Conservation (phyloP, 1,140 invertebrate species). For the Aphelinus certus region DNA sequence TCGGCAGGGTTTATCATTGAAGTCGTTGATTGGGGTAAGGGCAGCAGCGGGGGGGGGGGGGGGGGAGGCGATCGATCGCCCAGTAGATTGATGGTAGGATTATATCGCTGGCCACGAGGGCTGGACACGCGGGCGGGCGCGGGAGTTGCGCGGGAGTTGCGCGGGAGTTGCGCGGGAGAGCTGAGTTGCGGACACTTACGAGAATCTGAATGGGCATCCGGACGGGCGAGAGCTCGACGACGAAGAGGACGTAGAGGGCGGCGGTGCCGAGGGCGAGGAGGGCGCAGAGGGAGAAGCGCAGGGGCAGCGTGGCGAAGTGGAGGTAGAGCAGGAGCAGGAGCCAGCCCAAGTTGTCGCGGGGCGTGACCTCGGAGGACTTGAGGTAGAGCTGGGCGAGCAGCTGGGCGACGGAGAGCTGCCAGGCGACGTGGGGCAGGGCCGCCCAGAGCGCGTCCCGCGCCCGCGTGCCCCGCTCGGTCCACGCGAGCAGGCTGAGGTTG, state of each 20-base stretch:
- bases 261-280: constrained; percentile 70
- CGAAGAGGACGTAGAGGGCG: constrained; percentile 69
- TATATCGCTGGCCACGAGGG: no score
- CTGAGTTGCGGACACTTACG: constrained; percentile 61
- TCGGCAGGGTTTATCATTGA: no score
- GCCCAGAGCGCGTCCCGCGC: constrained; percentile 65
- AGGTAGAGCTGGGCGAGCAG: constrained; percentile 69
- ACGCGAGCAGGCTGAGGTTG: constrained; percentile 66
- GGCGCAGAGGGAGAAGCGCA: constrained; percentile 74
- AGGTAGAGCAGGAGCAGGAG: constrained; percentile 83
- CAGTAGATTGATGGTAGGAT: no score
- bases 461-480: constrained; percentile 61
- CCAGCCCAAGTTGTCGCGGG: constrained; percentile 77
- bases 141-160: no score
- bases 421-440: constrained; percentile 71
- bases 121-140: no score
- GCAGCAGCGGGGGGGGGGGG: no score
- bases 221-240: constrained; percentile 63
- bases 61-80: no score
- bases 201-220: constrained; percentile 63
- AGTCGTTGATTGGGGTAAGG: no score
- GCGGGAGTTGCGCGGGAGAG: no score
- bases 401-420: constrained; percentile 72
- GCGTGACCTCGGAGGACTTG: constrained; percentile 66
- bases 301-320: constrained; percentile 84